Evolutionary conservation across 1,140 invertebrate genomes (phyloP).

Genomic region (Drosophila seguyi): DNA sequence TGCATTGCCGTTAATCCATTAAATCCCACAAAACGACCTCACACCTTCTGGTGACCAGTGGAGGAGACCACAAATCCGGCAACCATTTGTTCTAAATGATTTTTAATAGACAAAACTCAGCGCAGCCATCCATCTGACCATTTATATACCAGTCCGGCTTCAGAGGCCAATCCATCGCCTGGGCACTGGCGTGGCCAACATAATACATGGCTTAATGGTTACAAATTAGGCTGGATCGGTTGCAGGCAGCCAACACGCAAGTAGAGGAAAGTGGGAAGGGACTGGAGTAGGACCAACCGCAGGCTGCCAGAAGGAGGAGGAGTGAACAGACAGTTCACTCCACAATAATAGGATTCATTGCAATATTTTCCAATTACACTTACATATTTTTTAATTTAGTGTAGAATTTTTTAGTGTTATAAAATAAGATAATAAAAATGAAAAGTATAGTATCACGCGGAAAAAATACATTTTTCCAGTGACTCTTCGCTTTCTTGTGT

Average conservation of each 20-base stretch:
- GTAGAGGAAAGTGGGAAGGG: conserved; percentile 27
- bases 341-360: neutral
- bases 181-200: conserved; percentile 64
- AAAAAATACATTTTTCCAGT: neutral
- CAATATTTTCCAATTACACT: neutral
- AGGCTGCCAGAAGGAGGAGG: conserved; percentile 35
- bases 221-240: conserved; percentile 81
- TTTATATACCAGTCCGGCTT: conserved; percentile 31
- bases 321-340: neutral
- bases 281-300: conserved; percentile 67
- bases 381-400: too few relatives aligned
- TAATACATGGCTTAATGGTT: conserved; percentile 83
- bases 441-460: too few relatives aligned
- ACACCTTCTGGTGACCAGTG: conserved; percentile 36
- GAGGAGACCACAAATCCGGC: conserved; percentile 26
- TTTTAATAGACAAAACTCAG: conserved; percentile 80
- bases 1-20: conserved; percentile 17
- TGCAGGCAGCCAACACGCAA: conserved; percentile 58
- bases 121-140: conserved; percentile 52
- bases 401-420: too few relatives aligned
- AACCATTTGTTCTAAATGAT: conserved; percentile 76
- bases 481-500: too few relatives aligned
- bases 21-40: conserved; percentile 22
- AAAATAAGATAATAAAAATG: too few relatives aligned
- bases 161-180: conserved; percentile 33